Evolutionary conservation across 1,140 invertebrate genomes (phyloP).

Genomic region (Dufourea novaeangliae): DNA sequence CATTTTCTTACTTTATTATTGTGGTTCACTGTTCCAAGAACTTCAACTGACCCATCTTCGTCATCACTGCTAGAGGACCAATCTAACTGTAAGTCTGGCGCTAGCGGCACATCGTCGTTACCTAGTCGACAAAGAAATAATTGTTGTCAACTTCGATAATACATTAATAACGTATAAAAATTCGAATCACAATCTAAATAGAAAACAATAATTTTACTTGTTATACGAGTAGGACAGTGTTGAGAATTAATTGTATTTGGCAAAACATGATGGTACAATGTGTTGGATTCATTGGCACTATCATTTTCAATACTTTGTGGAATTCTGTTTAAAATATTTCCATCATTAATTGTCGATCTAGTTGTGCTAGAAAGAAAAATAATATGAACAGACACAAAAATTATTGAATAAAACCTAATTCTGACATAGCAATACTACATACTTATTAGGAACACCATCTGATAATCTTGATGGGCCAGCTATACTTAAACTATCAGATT

Average conservation of each 20-base stretch:
- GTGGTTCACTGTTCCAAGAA: conserved; percentile 77
- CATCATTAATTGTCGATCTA: conserved; percentile 39
- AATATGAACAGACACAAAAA: not conserved
- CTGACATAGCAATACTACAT: not conserved
- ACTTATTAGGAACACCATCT: conserved; percentile 67
- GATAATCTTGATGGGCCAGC: conserved; percentile 77
- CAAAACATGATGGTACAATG: conserved; percentile 51
- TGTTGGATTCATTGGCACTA: conserved; percentile 52
- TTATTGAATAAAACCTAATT: conserved; percentile 4
- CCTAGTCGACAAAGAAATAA: conserved; percentile 41
- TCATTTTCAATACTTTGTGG: conserved; percentile 49
- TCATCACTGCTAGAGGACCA: conserved; percentile 86
- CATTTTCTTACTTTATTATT: conserved; percentile 63
- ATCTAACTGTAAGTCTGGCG: conserved; percentile 90
- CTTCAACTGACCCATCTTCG: conserved; percentile 84
- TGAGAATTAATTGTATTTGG: conserved; percentile 63
- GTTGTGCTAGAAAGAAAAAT: conserved; percentile 52
- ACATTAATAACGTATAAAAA: not conserved
- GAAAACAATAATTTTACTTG: conserved; percentile 59
- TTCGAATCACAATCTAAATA: not conserved
- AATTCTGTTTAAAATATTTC: conserved; percentile 29
- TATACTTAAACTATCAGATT: conserved; percentile 65
- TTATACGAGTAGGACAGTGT: conserved; percentile 59
- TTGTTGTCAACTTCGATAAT: not conserved
- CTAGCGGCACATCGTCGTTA: conserved; percentile 83